Percentiles rank a stretch among this genome's conserved stretches.
phyloP scores from a whole-genome alignment of 1,140 invertebrate genomes.

The Oryctes rhinoceros region DNA sequence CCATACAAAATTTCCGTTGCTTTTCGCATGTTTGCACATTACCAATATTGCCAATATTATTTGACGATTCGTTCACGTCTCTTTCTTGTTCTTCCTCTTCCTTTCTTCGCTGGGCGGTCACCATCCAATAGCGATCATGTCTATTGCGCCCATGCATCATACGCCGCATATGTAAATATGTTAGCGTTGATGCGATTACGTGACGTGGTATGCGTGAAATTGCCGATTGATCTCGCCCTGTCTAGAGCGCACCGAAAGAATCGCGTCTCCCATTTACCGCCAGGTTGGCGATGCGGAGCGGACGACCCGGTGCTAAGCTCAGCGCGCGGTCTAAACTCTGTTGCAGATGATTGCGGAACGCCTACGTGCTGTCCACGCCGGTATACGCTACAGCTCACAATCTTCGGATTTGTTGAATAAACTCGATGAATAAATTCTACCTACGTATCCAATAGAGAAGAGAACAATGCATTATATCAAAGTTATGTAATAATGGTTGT shows the following conservation, averaged over 20 bases:
- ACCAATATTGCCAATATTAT: too few relatives aligned
- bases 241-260: not conserved
- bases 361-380: not conserved
- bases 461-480: not conserved
- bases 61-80: too few relatives aligned
- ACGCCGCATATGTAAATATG: not conserved
- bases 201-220: conserved; percentile 27
- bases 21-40: too few relatives aligned
- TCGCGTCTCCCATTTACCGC: not conserved
- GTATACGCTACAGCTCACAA: not conserved
- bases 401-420: not conserved
- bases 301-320: not conserved
- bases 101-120: not conserved
- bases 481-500: too few relatives aligned
- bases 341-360: conserved; percentile 16
- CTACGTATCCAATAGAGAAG: not conserved
- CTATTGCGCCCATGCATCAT: not conserved
- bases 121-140: not conserved
- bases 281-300: not conserved
- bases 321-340: not conserved
- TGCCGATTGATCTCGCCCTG: not conserved
- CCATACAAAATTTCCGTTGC: too few relatives aligned
- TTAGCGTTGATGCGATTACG: conserved; percentile 12
- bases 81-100: too few relatives aligned
- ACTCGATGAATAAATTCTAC: not conserved